Conservation (phyloP, 2,888 invertebrate species). For the Drosophila mulleri region DNA sequence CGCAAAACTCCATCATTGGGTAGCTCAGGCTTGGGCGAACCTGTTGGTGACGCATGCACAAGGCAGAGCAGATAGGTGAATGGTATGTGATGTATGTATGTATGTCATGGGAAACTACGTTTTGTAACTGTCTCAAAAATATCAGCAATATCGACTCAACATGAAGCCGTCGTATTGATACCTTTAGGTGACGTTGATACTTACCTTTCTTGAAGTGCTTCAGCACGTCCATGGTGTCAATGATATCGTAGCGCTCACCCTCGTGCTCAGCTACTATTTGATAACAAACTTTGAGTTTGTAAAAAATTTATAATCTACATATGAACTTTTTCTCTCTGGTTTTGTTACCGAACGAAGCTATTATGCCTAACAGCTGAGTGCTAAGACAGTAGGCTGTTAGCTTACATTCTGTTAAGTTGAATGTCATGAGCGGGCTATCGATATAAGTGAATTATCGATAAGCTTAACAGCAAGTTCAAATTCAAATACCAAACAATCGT, state of each 20-base stretch:
- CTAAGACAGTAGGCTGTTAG: conserved; percentile 9
- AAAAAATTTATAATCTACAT: conserved; percentile 26
- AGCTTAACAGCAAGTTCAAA: not conserved
- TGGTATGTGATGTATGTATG: conserved; percentile 6
- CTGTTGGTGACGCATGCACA: conserved; percentile 84
- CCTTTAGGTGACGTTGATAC: conserved; percentile 40
- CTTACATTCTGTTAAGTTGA: conserved; percentile 10
- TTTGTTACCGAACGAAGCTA: conserved; percentile 33
- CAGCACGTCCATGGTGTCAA: conserved; percentile 52
- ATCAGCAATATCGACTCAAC: not conserved
- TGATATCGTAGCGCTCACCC: not conserved
- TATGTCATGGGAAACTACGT: conserved; percentile 14
- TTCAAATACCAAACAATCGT: not conserved
- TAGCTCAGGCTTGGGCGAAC: conserved; percentile 88
- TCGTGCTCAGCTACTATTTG: not conserved
- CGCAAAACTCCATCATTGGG: conserved; percentile 88
- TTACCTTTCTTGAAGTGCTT: conserved; percentile 72
- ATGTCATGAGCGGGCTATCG: conserved; percentile 8
- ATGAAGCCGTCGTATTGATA: not conserved
- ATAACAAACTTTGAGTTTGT: not conserved
- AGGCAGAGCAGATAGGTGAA: not conserved
- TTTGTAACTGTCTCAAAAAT: not conserved
- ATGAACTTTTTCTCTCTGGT: not conserved
- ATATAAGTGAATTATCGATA: conserved; percentile 2
- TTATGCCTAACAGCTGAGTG: not conserved